Evolutionary conservation across 2,113 vertebrate species (phyloP).

Genomic region (Triplophysa dalaica): DNA sequence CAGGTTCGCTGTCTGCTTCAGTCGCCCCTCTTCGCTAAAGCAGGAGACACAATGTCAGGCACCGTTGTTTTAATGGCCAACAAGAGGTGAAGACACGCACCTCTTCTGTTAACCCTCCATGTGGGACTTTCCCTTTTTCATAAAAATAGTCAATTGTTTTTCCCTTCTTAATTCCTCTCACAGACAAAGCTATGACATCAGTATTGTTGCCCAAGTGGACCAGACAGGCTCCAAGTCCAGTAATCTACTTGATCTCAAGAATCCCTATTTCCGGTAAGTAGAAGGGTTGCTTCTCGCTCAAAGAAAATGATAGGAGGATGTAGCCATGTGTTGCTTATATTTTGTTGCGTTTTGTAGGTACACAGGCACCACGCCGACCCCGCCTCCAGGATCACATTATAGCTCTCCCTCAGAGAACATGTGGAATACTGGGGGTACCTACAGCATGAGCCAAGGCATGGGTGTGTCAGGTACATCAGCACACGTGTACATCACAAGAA

Average conservation of each 20-base stretch:
- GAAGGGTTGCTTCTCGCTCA: no score
- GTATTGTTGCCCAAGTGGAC: conserved; percentile 94
- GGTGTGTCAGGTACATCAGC: conserved; percentile 76
- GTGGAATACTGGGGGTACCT: conserved; percentile 87
- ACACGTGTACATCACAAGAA: conserved; percentile 58
- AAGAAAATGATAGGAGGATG: not conserved
- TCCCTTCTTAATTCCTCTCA: not conserved
- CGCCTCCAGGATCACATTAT: conserved; percentile 92
- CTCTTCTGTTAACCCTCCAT: not conserved
- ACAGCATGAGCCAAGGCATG: conserved; percentile 88
- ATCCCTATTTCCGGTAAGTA: conserved; percentile 91
- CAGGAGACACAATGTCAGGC: conserved; percentile 92
- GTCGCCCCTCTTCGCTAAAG: conserved; percentile 93
- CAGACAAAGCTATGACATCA: conserved; percentile 97
- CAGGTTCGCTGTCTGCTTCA: conserved; percentile 93
- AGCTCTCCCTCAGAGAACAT: conserved; percentile 91
- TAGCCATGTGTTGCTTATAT: not conserved
- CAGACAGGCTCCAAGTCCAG: conserved; percentile 96
- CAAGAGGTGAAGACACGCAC: conserved; percentile 76
- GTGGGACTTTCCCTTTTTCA: not conserved
- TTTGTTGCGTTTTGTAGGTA: conserved; percentile 78
- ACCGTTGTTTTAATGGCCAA: conserved; percentile 90
- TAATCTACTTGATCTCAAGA: conserved; percentile 94
- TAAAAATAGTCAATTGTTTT: not conserved
- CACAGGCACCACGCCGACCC: conserved; percentile 85